Evolutionary conservation across 2,113 vertebrate genomes (phyloP), one percentile per base, ranked within the genome.

Genomic region (Plectropomus leopardus): DNA sequence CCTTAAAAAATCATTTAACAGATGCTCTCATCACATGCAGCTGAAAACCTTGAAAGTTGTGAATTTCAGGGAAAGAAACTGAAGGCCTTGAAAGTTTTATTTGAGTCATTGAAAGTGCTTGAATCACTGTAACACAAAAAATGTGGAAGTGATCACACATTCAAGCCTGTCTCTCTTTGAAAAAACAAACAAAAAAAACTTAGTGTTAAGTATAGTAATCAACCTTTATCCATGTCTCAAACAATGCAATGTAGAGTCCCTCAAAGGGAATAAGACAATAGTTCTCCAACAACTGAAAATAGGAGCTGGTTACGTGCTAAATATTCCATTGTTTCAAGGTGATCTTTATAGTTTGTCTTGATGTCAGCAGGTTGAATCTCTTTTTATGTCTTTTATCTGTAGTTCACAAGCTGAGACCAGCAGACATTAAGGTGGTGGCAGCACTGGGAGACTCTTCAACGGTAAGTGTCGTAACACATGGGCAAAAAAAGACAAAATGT

Each of bases 371-470:
- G 1, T 4, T 67, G 5, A 63, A 67, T 63, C 21, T 72, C 4
- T 30, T 61, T n/a, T 47, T 44, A 7, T 67, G 32, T 69, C 14
- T 76, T 73, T 48, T 54, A 32, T 51, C 9, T 76, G 21, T 36
- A 98, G 98, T 95, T 54, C 97, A 98, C 58, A 61, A 89, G 58
- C 94, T 99, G 47, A 94, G 85, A 26, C 97, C 97, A 30, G 94
- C 86, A 58, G 96, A 98, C 82, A 96, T 98, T 87, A 95, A 92
- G 86, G 96, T 96, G 45, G 80, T 98, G 60, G 97, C 95, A 1
- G 97, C 97, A 0, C 81, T 98, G 32, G 98, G 98, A 83, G 97
- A 98, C 86, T 96, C 96, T 0, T 5, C 94, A 54, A 97, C 97
- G 44, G 97, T 98, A 83, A 95, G 97, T 78, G 24, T 32, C 4